Base-by-base conservation (phyloP, 2,888 invertebrate species). In the Apamea sordens region DNA sequence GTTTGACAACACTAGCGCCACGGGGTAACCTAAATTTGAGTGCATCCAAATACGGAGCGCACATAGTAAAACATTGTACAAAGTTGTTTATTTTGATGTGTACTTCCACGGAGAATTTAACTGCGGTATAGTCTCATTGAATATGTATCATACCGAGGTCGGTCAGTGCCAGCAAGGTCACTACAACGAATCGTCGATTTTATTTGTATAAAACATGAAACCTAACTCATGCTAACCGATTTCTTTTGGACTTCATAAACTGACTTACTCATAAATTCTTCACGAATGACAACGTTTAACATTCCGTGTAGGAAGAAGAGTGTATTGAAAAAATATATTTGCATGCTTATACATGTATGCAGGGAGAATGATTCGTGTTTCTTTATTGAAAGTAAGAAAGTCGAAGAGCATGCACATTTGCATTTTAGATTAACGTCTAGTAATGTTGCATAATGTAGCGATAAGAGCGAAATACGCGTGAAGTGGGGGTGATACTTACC, bases 131-230 rank as follows among this genome's bases (percentile, higher is more conserved):
- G 84, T 88, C 92, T 94, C 92, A 93, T 94, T 95, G 94, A 95
- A 94, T 95, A 95, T 95, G 94, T 91, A 95, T 92, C 91, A 89
- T 80, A 72, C 77, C 93, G 92, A 95, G 95, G 95, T 94, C 95
- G 95, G 94, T 93, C 94, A 94, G 90, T 94, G 93, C 89, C 93
- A 93, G 92, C 93, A 95, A 95, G 95, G 95, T 95, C 92, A 93
- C 80, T 76, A 82, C 83, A 83, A 84, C 86, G 82, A 89, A 90
- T 90, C 87, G 81, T 86, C 84, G 44, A 80, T 76, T 79, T 86
- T 85, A 82, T 86, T 86, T 85, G 77, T 86, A 74, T 80, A 72
- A 76, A 84, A 79, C 79, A 81, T 77, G 78, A 74, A 80, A 82
- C 72, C 69, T 73, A 77, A 74, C 72, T 76, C 71, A 77, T 78